Conservation (phyloP, 1,140 invertebrate species). For the Apis mellifera region DNA sequence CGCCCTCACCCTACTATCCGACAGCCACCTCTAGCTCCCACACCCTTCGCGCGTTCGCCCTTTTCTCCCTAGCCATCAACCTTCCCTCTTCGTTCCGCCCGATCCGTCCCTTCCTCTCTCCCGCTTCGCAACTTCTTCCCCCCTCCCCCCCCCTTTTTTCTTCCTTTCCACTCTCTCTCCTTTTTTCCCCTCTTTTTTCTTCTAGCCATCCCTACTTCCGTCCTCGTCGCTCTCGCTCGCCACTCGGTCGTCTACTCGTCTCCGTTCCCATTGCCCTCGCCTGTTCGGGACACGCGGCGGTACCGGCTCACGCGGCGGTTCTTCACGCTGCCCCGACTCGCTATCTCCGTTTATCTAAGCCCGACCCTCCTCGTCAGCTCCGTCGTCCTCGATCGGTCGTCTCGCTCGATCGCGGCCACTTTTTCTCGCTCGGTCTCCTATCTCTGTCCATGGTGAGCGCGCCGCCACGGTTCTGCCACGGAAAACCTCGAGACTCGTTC, state of each 20-base stretch:
- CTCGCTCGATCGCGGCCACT: conserved; percentile 26
- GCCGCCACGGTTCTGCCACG: conserved; percentile 25
- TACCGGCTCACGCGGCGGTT: conserved; percentile 4
- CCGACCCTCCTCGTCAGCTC: not conserved
- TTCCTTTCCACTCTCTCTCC: not conserved
- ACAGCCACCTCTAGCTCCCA: conserved; percentile 48
- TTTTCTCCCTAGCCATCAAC: conserved; percentile 25
- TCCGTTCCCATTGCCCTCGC: conserved; percentile 41
- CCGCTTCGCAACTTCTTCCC: not conserved
- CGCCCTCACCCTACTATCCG: conserved; percentile 37
- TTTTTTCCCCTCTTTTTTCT: conserved; percentile 12
- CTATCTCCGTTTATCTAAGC: not conserved
- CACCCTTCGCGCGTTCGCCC: conserved; percentile 32
- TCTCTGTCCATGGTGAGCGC: not conserved
- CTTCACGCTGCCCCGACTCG: conserved; percentile 39
- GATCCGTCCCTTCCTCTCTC: not conserved
- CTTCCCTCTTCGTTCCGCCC: conserved; percentile 33
- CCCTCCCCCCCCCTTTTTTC: not conserved
- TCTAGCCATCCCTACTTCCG: conserved; percentile 28
- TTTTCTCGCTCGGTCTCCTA: conserved; percentile 23
- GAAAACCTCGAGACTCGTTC: conserved; percentile 50
- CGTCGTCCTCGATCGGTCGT: conserved; percentile 17
- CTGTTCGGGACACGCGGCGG: conserved; percentile 46
- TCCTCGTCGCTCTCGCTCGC: conserved; percentile 17
- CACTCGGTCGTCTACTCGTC: conserved; percentile 9